phyloP scores from a whole-genome alignment of 2,888 invertebrate species.

The Dione vanillae region DNA sequence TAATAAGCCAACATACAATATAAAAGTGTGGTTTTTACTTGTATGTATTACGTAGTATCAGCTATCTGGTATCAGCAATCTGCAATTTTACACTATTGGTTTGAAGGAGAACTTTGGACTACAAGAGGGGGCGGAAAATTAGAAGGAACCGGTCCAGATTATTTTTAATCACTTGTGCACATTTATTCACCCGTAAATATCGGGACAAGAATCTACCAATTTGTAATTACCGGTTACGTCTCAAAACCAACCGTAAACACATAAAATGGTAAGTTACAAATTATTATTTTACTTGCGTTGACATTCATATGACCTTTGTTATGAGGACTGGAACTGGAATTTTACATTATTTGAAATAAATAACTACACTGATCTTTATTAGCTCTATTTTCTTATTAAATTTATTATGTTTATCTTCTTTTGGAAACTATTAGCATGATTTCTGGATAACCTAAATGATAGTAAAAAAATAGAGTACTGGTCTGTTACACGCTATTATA shows the following conservation, averaged over 20 bases:
- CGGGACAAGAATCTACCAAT: conserved; percentile 3
- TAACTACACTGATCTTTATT: conserved; percentile 40
- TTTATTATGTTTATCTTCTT: not conserved
- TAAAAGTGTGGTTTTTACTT: conserved; percentile 12
- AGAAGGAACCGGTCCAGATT: conserved; percentile 9
- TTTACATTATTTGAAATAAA: not conserved
- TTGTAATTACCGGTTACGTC: not conserved
- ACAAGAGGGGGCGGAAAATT: conserved; percentile 3
- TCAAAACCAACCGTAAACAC: not conserved
- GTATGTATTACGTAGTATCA: conserved; percentile 18
- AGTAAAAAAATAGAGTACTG: no score
- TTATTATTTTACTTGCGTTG: conserved; percentile 59
- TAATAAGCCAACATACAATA: not conserved
- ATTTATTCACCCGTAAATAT: conserved; percentile 21
- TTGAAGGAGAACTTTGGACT: conserved; percentile 26
- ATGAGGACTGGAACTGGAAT: conserved; percentile 35
- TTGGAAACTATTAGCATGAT: not conserved
- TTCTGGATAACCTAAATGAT: no score
- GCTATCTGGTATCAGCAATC: conserved; percentile 18
- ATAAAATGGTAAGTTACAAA: conserved; percentile 63
- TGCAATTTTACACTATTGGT: conserved; percentile 17
- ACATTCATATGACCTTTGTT: conserved; percentile 75
- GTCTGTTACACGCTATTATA: no score
- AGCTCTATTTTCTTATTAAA: not conserved
- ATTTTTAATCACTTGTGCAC: not conserved